A percentile compares a stretch with the other conserved stretches of the same genome.
phyloP scores from a whole-genome alignment of 2,888 invertebrate species.

The Hyposoter didymator region DNA sequence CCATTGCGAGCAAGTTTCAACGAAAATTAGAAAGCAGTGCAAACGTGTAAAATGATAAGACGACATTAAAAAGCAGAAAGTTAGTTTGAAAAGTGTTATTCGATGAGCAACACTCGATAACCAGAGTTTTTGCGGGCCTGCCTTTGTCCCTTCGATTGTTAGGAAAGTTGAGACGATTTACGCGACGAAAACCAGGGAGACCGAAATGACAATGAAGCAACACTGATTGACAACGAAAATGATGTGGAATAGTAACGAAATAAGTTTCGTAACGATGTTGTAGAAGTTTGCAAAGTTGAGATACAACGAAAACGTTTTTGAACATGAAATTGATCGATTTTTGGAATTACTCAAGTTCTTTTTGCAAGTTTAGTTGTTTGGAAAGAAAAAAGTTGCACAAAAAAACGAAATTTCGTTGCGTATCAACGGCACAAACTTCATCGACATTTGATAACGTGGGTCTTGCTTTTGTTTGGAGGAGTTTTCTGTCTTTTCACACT shows the following conservation, averaged over 20 bases:
- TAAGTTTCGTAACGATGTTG: background rate
- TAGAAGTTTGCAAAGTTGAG: background rate
- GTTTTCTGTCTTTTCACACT: constrained; percentile 73
- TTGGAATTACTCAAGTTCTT: background rate
- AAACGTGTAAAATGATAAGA: background rate
- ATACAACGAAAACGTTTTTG: background rate
- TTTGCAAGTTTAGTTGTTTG: background rate
- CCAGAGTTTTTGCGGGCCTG: background rate
- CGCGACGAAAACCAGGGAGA: background rate
- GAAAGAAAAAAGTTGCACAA: constrained; percentile 34
- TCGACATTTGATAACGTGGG: constrained; percentile 72
- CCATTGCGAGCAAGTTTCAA: background rate
- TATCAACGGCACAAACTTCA: constrained; percentile 63
- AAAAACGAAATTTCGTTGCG: constrained; percentile 57
- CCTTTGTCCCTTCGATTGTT: background rate
- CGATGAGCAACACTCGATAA: background rate
- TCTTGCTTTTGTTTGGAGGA: constrained; percentile 69
- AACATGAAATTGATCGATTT: background rate
- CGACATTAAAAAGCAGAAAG: background rate
- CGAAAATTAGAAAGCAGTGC: background rate
- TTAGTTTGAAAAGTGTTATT: background rate
- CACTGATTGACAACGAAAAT: background rate
- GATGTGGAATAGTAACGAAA: background rate
- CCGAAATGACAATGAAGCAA: background rate
- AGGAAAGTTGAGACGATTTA: background rate